Base-by-base conservation (phyloP, 1,140 invertebrate species). In the Cherax quadricarinatus region DNA sequence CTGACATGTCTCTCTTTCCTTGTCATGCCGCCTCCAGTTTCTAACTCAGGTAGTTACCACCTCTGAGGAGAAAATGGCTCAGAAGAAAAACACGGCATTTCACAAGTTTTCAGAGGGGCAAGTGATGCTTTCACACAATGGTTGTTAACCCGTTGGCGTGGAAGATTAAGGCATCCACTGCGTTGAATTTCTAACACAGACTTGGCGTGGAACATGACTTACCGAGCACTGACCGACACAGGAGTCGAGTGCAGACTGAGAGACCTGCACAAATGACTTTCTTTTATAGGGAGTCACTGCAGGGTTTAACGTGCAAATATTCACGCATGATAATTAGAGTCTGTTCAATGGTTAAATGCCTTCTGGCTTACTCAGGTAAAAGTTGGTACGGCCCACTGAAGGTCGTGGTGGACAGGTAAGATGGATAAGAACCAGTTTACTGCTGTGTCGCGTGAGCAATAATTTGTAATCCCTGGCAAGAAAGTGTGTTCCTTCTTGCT, bases 351-450 rank as follows among this genome's bases (percentile, higher is more conserved):
- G 24, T n/a, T 75, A 30, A 75, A 30, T 75, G 24, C 1, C 30
- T 75, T n/a, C 24, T 75, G 1, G n/a, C 70, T 75, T 30, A 30
- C 70, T 75, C 70, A 75, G 7, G 5, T 21, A 30, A 30, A 75
- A 6, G 9, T 30, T 30, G 24, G 30, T 10, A 14, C 53, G n/a
- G 5, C 30, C 1, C n/a, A 9, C n/a, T 75, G n/a, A 3, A 24
- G 7, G 9, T 30, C 7, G 70, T 9, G 9, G 70, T 75, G 70
- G 70, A 7, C 70, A 75, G 70, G 70, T 24, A 75, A 75, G 70
- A 75, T 75, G 70, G 70, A 75, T 75, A 75, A 75, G n/a, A 75
- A n/a, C 70, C 70, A 75, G 12, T 75, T 75, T 75, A 75, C 62
- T 30, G 24, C 70, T 30, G 5, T 30, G 6, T 75, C 66, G 6